phyloP scores from a whole-genome alignment of 2,888 invertebrate genomes.

The Hetaerina titia region DNA sequence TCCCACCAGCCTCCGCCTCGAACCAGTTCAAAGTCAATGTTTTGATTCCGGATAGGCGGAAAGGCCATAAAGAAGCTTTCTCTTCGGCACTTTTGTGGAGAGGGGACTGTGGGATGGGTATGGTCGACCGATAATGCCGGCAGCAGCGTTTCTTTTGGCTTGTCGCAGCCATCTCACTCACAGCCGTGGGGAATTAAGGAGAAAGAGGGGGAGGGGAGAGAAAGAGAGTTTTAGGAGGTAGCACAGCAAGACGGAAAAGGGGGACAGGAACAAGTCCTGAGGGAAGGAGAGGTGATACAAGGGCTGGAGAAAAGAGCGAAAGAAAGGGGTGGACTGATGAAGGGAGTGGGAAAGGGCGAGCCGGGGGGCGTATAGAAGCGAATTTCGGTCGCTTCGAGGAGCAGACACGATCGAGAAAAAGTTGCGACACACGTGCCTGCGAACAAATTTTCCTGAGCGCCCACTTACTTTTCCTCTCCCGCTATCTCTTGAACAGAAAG shows the following conservation, averaged over 20 bases:
- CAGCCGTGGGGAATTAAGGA: background rate
- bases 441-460: background rate
- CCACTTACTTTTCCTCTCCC: background rate
- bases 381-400: background rate
- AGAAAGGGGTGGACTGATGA: too few relatives aligned
- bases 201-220: background rate
- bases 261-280: background rate
- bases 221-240: too few relatives aligned
- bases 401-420: background rate
- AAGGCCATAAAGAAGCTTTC: constrained; percentile 35
- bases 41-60: constrained; percentile 37
- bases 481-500: background rate
- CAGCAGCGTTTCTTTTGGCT: background rate
- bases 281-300: background rate
- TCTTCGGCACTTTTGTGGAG: background rate
- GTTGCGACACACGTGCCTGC: background rate
- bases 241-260: background rate
- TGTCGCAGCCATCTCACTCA: constrained; percentile 8
- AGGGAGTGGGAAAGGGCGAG: background rate
- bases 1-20: background rate
- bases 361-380: background rate
- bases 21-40: constrained; percentile 48
- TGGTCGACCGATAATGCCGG: background rate
- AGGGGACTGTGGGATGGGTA: background rate
- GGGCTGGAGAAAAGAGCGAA: background rate